phyloP scores from a whole-genome alignment of 2,888 invertebrate genomes.

The Coelogynopora nodosa region DNA sequence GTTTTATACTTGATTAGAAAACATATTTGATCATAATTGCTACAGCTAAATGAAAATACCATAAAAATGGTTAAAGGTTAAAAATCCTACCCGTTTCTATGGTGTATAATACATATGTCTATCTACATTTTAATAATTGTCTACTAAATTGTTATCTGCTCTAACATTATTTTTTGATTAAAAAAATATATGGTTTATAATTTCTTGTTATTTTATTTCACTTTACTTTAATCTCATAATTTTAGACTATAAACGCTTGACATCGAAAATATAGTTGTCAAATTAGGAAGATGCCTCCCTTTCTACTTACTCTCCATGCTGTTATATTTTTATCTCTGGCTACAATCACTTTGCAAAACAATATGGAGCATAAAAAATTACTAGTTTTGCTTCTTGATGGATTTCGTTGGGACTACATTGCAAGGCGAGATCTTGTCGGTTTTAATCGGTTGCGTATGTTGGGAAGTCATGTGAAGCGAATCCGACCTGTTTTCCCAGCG shows the following conservation, averaged over 20 bases:
- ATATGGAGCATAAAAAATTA: background rate
- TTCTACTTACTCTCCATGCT: background rate
- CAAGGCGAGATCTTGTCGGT: background rate
- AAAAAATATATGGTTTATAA: too few species aligned
- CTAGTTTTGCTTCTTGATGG: slow-evolving; percentile 44
- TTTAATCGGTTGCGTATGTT: background rate
- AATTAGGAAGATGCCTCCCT: background rate
- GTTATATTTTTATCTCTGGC: background rate
- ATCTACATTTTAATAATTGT: too few species aligned
- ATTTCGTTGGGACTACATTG: slow-evolving; percentile 45
- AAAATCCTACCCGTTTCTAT: too few species aligned
- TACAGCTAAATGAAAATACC: too few species aligned
- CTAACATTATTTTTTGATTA: too few species aligned
- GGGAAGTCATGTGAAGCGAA: slow-evolving; percentile 38
- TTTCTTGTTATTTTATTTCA: too few species aligned
- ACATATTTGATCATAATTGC: too few species aligned
- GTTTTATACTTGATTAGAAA: too few species aligned
- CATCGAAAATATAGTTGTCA: background rate
- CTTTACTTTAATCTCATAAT: background rate
- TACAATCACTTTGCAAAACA: background rate
- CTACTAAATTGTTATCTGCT: too few species aligned
- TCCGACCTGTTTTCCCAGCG: slow-evolving; percentile 43
- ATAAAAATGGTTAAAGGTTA: too few species aligned
- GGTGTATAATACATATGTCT: too few species aligned
- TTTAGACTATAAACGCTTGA: background rate